These are phyloP conservation scores for Brachypodius melanocephalos DNA, from an alignment of 2,113 vertebrate species.

Conservation along the genomic window DNA sequence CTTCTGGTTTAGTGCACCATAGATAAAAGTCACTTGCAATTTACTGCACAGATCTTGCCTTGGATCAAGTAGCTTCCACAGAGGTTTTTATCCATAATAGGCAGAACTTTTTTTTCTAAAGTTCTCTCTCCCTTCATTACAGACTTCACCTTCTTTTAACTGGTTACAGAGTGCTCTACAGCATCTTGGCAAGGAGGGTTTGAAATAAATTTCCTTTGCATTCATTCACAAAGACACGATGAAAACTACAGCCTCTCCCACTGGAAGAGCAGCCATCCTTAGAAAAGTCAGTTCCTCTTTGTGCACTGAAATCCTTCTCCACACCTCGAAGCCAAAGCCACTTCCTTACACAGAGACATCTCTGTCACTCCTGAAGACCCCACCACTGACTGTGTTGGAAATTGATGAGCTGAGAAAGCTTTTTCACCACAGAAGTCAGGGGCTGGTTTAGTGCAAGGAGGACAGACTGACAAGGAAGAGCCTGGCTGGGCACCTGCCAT, in stretches of 20 bases:
- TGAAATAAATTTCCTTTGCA: neutral
- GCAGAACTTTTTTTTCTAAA: neutral
- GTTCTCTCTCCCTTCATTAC: neutral
- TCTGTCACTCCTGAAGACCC: neutral
- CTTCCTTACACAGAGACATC: neutral
- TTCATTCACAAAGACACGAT: neutral
- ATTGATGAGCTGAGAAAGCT: neutral
- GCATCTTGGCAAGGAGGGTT: neutral
- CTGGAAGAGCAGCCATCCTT: neutral
- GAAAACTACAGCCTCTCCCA: neutral
- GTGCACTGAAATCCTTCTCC: neutral
- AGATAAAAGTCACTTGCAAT: neutral
- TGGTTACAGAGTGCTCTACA: neutral
- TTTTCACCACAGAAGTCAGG: neutral
- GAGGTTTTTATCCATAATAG: neutral
- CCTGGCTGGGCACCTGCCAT: neutral
- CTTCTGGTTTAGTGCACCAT: neutral
- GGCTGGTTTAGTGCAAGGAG: neutral
- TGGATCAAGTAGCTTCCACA: neutral
- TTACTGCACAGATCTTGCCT: neutral
- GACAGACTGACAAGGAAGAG: neutral
- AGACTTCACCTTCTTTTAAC: neutral
- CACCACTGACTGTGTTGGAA: neutral
- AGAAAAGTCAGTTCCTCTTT: neutral
- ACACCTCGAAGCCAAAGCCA: neutral